phyloP scores from a whole-genome alignment of 2,113 vertebrate genomes.

The Dascyllus trimaculatus region DNA sequence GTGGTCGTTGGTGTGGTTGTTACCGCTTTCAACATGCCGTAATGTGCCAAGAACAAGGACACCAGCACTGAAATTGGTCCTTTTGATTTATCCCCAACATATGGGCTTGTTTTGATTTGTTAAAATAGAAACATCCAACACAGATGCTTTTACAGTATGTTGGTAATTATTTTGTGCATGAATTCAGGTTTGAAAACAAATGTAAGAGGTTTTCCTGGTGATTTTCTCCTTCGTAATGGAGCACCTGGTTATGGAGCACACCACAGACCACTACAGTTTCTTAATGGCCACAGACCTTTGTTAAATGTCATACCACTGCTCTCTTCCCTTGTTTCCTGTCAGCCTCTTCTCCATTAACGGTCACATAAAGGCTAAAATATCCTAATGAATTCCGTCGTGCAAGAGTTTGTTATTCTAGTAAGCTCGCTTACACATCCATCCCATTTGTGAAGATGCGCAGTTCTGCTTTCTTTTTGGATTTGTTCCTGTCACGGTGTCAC shows the following conservation, averaged over 20 bases:
- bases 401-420: neutral
- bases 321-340: neutral
- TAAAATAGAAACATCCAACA: constrained; percentile 20
- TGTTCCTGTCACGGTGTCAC: neutral
- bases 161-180: neutral
- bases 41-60: constrained; percentile 1
- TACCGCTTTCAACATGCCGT: constrained; percentile 2
- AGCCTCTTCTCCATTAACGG: neutral
- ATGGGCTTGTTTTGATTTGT: constrained; percentile 33
- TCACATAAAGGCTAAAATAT: neutral
- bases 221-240: neutral
- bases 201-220: too few species aligned
- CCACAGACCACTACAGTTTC: neutral
- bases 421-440: neutral
- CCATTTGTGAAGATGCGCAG: constrained; percentile 5
- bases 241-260: neutral
- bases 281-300: neutral
- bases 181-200: neutral
- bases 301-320: neutral
- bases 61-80: neutral
- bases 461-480: constrained; percentile 3
- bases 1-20: constrained; percentile 14
- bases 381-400: neutral
- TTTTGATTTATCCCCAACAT: constrained; percentile 18
- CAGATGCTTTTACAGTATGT: constrained; percentile 4